Conservation (phyloP, 2,888 invertebrate species). For the Cistogaster globosa region DNA sequence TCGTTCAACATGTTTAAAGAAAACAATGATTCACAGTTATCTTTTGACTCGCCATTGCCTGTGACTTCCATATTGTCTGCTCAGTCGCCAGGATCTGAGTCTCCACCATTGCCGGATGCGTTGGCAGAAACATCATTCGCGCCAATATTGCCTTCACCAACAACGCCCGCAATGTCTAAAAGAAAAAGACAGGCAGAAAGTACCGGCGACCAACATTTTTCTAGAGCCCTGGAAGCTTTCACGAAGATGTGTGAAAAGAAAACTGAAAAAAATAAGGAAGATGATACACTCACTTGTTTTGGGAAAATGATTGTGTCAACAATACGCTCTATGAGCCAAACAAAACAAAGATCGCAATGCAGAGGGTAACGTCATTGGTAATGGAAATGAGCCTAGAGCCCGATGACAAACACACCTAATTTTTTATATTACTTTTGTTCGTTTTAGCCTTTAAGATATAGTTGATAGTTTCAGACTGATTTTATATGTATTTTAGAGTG, state of each 20-base stretch:
- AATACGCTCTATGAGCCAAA: background rate
- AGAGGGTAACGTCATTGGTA: background rate
- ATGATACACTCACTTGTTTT: background rate
- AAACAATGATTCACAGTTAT: background rate
- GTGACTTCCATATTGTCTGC: background rate
- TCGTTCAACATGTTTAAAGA: background rate
- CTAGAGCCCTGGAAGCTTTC: background rate
- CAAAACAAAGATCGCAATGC: background rate
- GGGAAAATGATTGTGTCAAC: background rate
- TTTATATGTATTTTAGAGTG: too few relatives aligned
- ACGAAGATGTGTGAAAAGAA: background rate
- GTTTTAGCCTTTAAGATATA: too few relatives aligned
- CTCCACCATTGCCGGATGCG: background rate
- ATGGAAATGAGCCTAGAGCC: background rate
- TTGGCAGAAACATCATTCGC: too few relatives aligned
- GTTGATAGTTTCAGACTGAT: too few relatives aligned
- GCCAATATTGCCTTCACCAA: too few relatives aligned
- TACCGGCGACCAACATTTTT: background rate
- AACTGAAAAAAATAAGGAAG: background rate
- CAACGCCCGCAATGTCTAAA: too few relatives aligned
- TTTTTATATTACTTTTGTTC: background rate
- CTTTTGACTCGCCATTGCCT: background rate
- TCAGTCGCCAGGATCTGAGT: background rate
- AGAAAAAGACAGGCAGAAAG: background rate
- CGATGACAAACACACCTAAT: background rate